Conservation (phyloP, 2,797 vertebrate genomes). For the Esox masquinongy region DNA sequence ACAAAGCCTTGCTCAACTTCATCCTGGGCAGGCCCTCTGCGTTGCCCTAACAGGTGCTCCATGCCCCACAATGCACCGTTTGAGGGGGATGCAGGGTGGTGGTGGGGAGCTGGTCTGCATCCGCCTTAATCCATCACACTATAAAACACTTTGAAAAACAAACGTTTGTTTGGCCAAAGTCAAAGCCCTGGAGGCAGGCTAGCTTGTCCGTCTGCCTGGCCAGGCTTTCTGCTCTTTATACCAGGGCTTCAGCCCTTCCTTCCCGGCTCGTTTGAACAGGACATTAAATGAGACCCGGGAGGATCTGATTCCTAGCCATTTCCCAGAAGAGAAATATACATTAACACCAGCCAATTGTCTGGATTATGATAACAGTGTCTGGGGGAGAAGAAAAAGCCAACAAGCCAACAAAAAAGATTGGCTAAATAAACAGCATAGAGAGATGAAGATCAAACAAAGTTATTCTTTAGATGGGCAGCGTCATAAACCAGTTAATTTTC, state of each 20-base stretch:
- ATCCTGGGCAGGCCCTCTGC: conserved; percentile 62
- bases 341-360: conserved; percentile 61
- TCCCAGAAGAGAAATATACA: conserved; percentile 64
- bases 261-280: conserved; percentile 58
- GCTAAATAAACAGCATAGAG: not conserved
- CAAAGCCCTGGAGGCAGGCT: conserved; percentile 64
- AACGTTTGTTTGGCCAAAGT: conserved; percentile 74
- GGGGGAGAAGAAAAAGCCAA: conserved; percentile 28
- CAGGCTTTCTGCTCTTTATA: conserved; percentile 60
- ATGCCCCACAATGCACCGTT: conserved; percentile 67
- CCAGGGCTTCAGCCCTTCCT: conserved; percentile 38
- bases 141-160: conserved; percentile 71
- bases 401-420: conserved; percentile 33
- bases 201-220: conserved; percentile 64
- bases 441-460: conserved; percentile 19
- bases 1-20: conserved; percentile 71
- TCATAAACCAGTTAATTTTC: conserved; percentile 60
- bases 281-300: conserved; percentile 64
- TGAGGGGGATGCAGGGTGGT: conserved; percentile 60
- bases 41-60: conserved; percentile 72
- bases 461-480: conserved; percentile 46
- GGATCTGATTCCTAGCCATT: conserved; percentile 65
- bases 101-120: conserved; percentile 56
- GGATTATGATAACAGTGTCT: conserved; percentile 60
- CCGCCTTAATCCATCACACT: conserved; percentile 68